A percentile compares a stretch with the other conserved stretches of the same genome.
Conservation (phyloP, 2,888 invertebrate species). For the Onchidella celtica region DNA sequence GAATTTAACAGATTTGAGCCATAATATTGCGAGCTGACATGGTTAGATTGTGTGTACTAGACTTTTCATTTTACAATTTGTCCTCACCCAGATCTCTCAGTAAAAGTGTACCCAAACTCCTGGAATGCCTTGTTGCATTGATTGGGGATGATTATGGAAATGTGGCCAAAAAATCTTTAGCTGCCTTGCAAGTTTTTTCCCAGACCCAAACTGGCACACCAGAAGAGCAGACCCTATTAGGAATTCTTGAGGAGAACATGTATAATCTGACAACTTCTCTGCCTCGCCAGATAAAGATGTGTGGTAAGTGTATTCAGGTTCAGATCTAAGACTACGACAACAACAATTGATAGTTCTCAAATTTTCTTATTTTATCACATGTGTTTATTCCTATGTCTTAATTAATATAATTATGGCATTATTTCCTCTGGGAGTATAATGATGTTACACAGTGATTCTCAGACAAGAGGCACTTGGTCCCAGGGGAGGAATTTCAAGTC, state of each 20-base stretch:
- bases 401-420: background rate
- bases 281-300: conserved; percentile 70
- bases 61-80: no score
- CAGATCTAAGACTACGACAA: background rate
- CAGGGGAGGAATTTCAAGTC: no score
- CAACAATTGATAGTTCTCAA: background rate
- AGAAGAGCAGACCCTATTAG: conserved; percentile 64
- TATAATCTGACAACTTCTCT: conserved; percentile 68
- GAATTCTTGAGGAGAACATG: conserved; percentile 73
- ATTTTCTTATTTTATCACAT: background rate
- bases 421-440: no score
- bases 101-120: conserved; percentile 62
- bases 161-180: conserved; percentile 63
- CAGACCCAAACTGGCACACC: conserved; percentile 55
- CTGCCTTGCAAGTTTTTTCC: conserved; percentile 63
- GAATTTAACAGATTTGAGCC: no score
- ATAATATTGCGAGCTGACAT: no score
- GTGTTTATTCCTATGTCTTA: background rate
- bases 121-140: conserved; percentile 71
- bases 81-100: conserved; percentile 73
- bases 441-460: no score
- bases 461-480: no score
- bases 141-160: conserved; percentile 69
- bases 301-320: conserved; percentile 11
- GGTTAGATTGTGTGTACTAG: no score